A percentile compares a stretch with the other conserved stretches of the same genome.
phyloP scores from a whole-genome alignment of 1,140 invertebrate species.

The Caerostris darwini region DNA sequence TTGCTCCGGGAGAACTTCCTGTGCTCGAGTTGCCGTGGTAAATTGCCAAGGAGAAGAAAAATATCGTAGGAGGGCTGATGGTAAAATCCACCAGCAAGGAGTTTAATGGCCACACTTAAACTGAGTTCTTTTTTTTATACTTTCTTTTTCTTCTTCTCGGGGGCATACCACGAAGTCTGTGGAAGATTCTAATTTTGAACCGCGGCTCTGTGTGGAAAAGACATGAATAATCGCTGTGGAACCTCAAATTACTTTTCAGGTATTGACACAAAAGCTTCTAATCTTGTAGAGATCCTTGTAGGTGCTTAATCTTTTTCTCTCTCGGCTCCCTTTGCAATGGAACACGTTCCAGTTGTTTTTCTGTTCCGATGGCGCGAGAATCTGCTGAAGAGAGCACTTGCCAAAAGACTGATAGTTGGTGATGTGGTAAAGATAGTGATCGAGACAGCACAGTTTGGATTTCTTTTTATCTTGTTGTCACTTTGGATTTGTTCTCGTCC shows the following conservation, averaged over 20 bases:
- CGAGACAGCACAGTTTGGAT: background rate
- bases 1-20: slow-evolving; percentile 49
- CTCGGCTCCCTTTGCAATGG: background rate
- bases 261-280: background rate
- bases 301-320: slow-evolving; percentile 13
- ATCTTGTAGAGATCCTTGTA: background rate
- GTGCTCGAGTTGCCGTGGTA: slow-evolving; percentile 33
- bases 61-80: background rate
- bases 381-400: background rate
- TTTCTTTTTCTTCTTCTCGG: too few relatives aligned
- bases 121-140: background rate
- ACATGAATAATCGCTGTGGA: background rate
- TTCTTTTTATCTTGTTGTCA: background rate
- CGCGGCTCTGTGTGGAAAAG: background rate
- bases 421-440: slow-evolving; percentile 14
- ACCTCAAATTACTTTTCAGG: background rate
- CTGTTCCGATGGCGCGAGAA: background rate
- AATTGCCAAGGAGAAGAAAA: slow-evolving; percentile 20
- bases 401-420: slow-evolving; percentile 1
- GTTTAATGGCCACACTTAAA: slow-evolving; percentile 30
- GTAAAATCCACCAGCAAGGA: slow-evolving; percentile 18
- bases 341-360: slow-evolving; percentile 17
- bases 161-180: slow-evolving; percentile 12
- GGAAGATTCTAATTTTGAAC: slow-evolving; percentile 29
- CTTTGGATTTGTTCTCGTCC: background rate